These are phyloP conservation scores for Ametastegia equiseti DNA, from an alignment of 2,888 invertebrate genomes.

Conservation along the genomic window DNA sequence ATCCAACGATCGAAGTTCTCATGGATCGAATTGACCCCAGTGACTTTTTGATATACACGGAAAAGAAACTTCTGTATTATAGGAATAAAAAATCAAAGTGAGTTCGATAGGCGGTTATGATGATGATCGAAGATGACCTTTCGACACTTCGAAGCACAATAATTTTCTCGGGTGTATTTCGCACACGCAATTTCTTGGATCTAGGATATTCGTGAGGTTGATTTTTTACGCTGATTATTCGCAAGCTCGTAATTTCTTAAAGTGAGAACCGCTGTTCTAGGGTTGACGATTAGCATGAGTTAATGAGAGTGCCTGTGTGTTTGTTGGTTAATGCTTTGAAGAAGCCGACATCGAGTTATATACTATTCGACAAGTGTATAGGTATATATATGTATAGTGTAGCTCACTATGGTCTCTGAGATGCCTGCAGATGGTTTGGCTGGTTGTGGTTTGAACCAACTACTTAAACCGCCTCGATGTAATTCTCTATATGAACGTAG, in stretches of 20 bases:
- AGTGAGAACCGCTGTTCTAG: constrained; percentile 40
- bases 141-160: neutral
- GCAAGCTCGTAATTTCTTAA: constrained; percentile 13
- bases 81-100: neutral
- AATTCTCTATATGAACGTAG: neutral
- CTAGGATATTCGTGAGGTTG: neutral
- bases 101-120: neutral
- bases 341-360: constrained; percentile 54
- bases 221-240: neutral
- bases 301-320: constrained; percentile 54
- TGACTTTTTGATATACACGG: neutral
- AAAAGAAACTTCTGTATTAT: neutral
- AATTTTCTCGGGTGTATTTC: neutral
- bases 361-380: constrained; percentile 32
- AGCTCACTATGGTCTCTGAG: no score
- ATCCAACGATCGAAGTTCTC: neutral
- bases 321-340: constrained; percentile 54
- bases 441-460: neutral
- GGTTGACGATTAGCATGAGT: constrained; percentile 58
- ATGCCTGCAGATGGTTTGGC: neutral
- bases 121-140: neutral
- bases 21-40: neutral
- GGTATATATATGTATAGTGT: neutral
- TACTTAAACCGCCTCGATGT: neutral
- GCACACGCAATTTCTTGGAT: neutral